These are phyloP conservation scores for Pampus argenteus DNA, from an alignment of 2,797 vertebrate species.

Conservation along the genomic window DNA sequence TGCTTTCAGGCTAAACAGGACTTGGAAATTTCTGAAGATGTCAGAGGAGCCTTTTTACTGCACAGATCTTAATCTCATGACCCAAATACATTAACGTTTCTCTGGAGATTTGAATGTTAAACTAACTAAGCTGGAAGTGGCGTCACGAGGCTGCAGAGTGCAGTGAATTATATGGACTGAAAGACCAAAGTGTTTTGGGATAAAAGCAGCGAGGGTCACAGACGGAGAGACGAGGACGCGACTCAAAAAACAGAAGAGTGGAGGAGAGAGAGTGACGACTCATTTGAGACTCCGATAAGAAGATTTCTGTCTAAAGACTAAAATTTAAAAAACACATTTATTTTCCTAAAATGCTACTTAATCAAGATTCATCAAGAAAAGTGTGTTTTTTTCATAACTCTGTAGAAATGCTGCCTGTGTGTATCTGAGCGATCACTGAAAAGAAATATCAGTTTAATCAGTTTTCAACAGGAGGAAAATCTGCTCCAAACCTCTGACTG, in stretches of 20 bases:
- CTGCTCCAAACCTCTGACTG: not conserved
- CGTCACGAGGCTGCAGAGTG: slow-evolving; percentile 6
- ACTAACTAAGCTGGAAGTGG: slow-evolving; percentile 54
- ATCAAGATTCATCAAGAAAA: not conserved
- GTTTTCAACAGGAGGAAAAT: not conserved
- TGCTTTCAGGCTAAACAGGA: slow-evolving; percentile 18
- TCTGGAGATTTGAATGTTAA: slow-evolving; percentile 46
- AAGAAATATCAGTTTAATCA: not conserved
- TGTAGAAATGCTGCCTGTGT: not conserved
- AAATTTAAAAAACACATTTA: too few relatives aligned
- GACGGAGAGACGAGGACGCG: not conserved
- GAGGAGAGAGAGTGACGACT: not conserved
- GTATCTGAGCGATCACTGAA: not conserved
- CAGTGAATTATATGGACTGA: slow-evolving; percentile 8
- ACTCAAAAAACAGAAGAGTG: not conserved
- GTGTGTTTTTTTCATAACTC: too few relatives aligned
- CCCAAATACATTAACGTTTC: slow-evolving; percentile 45
- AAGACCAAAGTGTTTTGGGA: slow-evolving; percentile 1
- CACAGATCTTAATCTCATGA: slow-evolving; percentile 53
- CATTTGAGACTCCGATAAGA: not conserved
- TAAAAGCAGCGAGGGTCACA: slow-evolving; percentile 15
- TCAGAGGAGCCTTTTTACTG: slow-evolving; percentile 19
- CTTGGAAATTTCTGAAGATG: slow-evolving; percentile 41
- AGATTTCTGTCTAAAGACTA: too few relatives aligned
- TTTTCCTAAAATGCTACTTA: not conserved